These are phyloP conservation scores for Alethe castanea DNA, from an alignment of 2,113 vertebrate genomes.

Conservation along the genomic window DNA sequence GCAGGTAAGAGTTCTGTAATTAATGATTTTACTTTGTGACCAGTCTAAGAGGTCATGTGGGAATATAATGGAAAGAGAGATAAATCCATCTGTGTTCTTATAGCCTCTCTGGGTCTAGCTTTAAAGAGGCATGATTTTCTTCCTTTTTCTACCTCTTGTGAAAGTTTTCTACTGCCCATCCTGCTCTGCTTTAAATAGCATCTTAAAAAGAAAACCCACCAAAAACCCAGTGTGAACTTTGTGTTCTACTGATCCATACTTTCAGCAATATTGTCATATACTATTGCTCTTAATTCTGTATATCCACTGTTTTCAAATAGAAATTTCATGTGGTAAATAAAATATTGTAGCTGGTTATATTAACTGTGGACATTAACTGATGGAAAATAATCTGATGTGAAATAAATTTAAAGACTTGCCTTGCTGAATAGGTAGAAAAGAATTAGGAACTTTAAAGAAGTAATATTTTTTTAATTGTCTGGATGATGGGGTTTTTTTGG, in stretches of 20 bases:
- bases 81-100: neutral
- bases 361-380: neutral
- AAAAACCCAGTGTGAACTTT: fast-evolving
- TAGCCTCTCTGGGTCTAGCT: neutral
- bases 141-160: neutral
- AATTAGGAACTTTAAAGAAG: neutral
- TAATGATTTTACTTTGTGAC: neutral
- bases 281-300: neutral
- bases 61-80: neutral
- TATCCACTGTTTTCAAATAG: neutral
- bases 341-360: neutral
- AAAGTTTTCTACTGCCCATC: neutral
- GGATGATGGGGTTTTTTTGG: neutral
- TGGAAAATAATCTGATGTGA: neutral
- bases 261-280: neutral
- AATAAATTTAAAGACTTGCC: neutral
- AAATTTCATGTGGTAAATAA: neutral
- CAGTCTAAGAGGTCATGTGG: neutral
- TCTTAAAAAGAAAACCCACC: neutral
- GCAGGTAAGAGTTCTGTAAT: neutral
- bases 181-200: neutral
- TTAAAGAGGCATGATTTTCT: neutral
- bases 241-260: neutral
- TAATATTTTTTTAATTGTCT: neutral
- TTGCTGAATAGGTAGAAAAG: neutral